These are phyloP conservation scores for Calephelis perditalis DNA, from an alignment of 2,888 invertebrate species.

Conservation along the genomic window DNA sequence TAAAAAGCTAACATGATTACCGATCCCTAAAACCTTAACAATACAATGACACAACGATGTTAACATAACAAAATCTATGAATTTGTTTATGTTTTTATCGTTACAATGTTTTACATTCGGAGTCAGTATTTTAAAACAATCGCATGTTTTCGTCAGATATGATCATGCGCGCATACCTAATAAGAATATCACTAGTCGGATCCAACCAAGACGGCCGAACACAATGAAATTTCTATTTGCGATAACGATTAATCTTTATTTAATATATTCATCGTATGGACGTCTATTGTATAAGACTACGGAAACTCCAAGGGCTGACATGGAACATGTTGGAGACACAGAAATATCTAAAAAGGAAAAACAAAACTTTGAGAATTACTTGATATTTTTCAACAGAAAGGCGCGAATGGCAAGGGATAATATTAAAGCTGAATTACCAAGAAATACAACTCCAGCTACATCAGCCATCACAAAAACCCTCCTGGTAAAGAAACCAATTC, in stretches of 20 bases:
- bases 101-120: constrained; percentile 42
- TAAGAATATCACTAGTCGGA: constrained; percentile 42
- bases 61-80: constrained; percentile 41
- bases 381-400: neutral
- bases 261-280: constrained; percentile 14
- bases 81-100: constrained; percentile 37
- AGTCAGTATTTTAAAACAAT: constrained; percentile 51
- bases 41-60: constrained; percentile 21
- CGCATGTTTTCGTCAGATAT: constrained; percentile 48
- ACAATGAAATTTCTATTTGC: constrained; percentile 25
- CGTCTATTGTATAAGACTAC: constrained; percentile 19
- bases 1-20: no score
- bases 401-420: neutral
- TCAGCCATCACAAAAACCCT: constrained; percentile 23
- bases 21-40: constrained; percentile 22
- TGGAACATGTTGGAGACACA: neutral
- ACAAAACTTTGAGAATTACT: neutral
- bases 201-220: constrained; percentile 16
- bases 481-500: constrained; percentile 57
- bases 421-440: neutral
- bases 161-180: constrained; percentile 29
- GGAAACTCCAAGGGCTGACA: neutral
- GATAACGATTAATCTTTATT: constrained; percentile 17
- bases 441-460: constrained; percentile 18
- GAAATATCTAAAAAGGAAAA: constrained; percentile 2